Evolutionary conservation across 2,888 invertebrate species (phyloP), one percentile per base, ranked within the genome.

Genomic region (Pandemis corylana): DNA sequence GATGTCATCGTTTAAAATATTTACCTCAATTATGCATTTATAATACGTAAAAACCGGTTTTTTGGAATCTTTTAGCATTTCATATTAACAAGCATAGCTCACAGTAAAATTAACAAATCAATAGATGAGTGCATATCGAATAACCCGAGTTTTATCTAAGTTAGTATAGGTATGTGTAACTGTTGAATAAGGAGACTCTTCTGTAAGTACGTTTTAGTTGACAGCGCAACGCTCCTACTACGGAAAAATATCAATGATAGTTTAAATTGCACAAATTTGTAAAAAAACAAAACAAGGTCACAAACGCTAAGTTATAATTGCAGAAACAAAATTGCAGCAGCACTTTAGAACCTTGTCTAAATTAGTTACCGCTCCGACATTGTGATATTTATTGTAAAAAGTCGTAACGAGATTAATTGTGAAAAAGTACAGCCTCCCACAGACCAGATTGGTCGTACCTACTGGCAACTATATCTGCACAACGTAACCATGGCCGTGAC

Each of bases 401-500:
- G 15, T 20, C 2, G 9, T 28, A 10, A 7, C 5, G 2, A 28
- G 59, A 28, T 59, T 51, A 20, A 56, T 20, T 56, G 5, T 20
- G 56, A 56, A 56, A 56, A 20, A 9, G 56, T 20, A 15, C 53
- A 56, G 4, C 4, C 6, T 49, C 5, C 5, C 49, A 49, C 53
- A 7, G n/a, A 56, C 20, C 7, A 56, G 20, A 56, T 56, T 9
- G 20, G 15, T 53, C 15, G 7, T 66, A 36, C n/a, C n/a, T n/a
- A n/a, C 36, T 42, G 59, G 66, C 72, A 72, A 76, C 72, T 66
- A 73, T 72, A 68, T 71, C 68, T 73, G 51, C 15, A n/a, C 53
- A 75, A 77, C 77, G 83, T 80, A 82, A 81, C 82, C 82, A 81
- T 76, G 80, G 76, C 82, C 86, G 84, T 88, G 85, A 87, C 88